Evolutionary conservation across 92 coral and sea anemone genomes (phyloP).

Genomic region (Epizoanthus illoricatus): DNA sequence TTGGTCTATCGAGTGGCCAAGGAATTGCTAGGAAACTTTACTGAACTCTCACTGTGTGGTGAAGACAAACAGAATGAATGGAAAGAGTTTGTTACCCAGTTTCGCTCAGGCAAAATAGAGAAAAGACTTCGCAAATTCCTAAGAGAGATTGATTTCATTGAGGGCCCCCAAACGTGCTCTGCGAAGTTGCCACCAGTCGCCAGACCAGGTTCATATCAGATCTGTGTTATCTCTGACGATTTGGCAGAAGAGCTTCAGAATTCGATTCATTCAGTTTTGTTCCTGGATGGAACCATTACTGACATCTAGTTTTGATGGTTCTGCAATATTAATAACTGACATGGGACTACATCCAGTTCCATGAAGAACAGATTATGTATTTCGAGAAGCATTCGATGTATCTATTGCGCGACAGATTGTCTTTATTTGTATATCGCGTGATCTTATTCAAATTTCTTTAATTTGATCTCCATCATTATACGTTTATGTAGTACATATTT

Average conservation of each 20-base stretch:
- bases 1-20: too few species aligned
- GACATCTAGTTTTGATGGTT: not conserved
- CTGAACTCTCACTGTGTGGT: conserved; percentile 7
- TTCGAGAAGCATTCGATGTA: too few species aligned
- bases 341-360: too few species aligned
- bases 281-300: conserved; percentile 2
- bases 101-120: conserved; percentile 48
- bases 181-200: conserved; percentile 21
- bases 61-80: conserved; percentile 41
- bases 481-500: too few species aligned
- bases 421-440: too few species aligned
- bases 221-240: conserved; percentile 62
- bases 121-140: conserved; percentile 51
- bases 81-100: conserved; percentile 51
- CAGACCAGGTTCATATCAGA: conserved; percentile 48
- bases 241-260: conserved; percentile 40
- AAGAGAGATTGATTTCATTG: conserved; percentile 48
- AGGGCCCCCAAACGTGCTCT: conserved; percentile 53
- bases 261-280: conserved; percentile 8
- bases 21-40: conserved; percentile 12
- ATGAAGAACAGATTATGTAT: too few species aligned
- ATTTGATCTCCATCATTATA: too few species aligned
- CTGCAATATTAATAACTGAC: too few species aligned
- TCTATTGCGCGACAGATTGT: too few species aligned
- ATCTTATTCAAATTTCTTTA: too few species aligned